Percentiles rank a stretch among this genome's conserved stretches.
Evolutionary conservation across 2,888 invertebrate genomes (phyloP).

Genomic region (Cynaeus angustus): DNA sequence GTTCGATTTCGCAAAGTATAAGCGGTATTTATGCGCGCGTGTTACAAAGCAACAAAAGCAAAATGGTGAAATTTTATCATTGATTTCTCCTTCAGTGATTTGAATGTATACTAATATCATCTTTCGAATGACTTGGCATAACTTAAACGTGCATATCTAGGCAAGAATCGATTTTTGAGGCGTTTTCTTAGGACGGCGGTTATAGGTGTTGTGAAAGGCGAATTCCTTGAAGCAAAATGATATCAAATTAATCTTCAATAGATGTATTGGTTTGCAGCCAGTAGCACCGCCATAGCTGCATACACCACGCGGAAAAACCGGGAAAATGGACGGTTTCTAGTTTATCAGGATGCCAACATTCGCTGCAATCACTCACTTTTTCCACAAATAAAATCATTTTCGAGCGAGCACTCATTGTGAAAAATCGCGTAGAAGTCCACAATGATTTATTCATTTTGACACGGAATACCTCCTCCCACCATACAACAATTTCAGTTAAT

Average conservation of each 20-base stretch:
- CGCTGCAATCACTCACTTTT: conserved; percentile 28
- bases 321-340: conserved; percentile 16
- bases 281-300: conserved; percentile 39
- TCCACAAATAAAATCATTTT: conserved; percentile 38
- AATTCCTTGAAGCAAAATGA: conserved; percentile 51
- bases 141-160: conserved; percentile 50
- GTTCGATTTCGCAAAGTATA: conserved; percentile 46
- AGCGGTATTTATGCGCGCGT: conserved; percentile 39
- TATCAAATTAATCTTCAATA: conserved; percentile 53
- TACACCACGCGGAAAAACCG: conserved; percentile 16
- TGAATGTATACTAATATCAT: conserved; percentile 53
- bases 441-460: conserved; percentile 33
- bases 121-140: conserved; percentile 52
- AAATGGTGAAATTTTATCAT: conserved; percentile 53
- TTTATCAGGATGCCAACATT: conserved; percentile 25
- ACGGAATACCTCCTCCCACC: too few relatives aligned
- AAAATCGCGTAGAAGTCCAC: conserved; percentile 35
- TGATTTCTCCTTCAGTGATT: conserved; percentile 53
- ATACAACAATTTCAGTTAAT: too few relatives aligned
- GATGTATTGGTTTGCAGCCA: conserved; percentile 46
- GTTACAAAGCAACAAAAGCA: conserved; percentile 46
- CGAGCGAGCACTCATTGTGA: conserved; percentile 29
- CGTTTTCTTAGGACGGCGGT: conserved; percentile 51
- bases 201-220: conserved; percentile 52
- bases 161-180: conserved; percentile 52